Conservation (phyloP, 23 tunicate genomes). For the Trididemnum nubilum region DNA sequence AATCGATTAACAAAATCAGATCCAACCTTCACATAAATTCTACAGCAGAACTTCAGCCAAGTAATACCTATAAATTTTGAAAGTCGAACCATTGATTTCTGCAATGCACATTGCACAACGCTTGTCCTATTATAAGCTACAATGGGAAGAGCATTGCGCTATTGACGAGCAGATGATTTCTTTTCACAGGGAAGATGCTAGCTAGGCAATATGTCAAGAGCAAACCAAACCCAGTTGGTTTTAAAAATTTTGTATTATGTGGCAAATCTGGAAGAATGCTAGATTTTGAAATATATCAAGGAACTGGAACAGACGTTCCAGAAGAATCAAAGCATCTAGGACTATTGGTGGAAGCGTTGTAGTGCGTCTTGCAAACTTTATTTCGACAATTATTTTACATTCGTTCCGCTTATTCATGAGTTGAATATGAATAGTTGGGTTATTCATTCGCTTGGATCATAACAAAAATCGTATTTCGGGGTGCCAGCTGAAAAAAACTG, state of each 20-base stretch:
- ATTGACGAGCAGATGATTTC: conserved; percentile 21
- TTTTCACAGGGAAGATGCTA: conserved; percentile 15
- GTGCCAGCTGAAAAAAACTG: not conserved
- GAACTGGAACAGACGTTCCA: conserved; percentile 21
- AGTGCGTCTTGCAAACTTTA: not conserved
- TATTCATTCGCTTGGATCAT: not conserved
- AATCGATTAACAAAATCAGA: not conserved
- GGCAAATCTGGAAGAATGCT: conserved; percentile 3
- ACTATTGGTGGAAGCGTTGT: conserved; percentile 11
- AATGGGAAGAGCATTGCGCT: conserved; percentile 1
- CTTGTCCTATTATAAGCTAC: not conserved
- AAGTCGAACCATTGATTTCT: not conserved
- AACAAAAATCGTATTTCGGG: not conserved
- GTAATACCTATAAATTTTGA: not conserved
- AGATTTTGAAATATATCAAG: conserved; percentile 32
- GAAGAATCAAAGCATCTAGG: conserved; percentile 16
- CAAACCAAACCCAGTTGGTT: conserved; percentile 19
- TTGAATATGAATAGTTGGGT: not conserved
- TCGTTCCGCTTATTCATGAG: not conserved
- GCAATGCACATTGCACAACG: conserved; percentile 15
- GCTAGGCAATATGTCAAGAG: conserved; percentile 2
- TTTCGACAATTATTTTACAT: conserved; percentile 30
- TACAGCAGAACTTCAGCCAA: not conserved
- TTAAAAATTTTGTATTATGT: conserved; percentile 9
- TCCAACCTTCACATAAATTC: conserved; percentile 3